Base-by-base conservation (phyloP, 1,140 invertebrate genomes). In the Hylaeus volcanicus region DNA sequence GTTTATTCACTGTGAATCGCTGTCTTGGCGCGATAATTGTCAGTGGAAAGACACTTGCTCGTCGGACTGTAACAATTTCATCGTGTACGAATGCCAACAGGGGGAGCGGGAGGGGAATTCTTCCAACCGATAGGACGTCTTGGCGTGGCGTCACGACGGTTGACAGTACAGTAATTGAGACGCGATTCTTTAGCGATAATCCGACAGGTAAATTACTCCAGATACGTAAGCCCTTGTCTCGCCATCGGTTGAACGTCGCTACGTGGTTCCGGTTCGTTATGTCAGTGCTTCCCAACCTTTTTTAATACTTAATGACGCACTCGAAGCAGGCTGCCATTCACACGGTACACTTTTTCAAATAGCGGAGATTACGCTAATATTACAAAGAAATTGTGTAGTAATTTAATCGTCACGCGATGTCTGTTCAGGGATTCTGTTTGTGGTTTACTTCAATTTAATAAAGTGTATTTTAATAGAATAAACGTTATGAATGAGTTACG, bases 151-250 rank as follows among this genome's bases (percentile, higher is more conserved):
- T 83, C 81, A 76, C 14, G 37, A 9, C 39, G 63, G 60, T 66
- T 86, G 86, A 88, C 88, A 82, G 74, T 79, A 79, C 83, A 53
- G 85, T 89, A 89, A 89, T 89, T 89, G 82, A 90, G 85, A 89
- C 71, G 83, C 83, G 80, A 86, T 88, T 89, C 65, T 78, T 55
- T 75, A 55, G 80, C 83, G 84, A 84, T 90, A 90, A 90, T 89
- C 89, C 80, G 88, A 90, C 88, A 86, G 83, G 79, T 79, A 85
- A 88, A 89, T 90, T 90, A 86, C 77, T 82, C 75, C 60, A 76
- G 74, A 81, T 84, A 81, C 78, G 41, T 56, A 69, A 71, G 15
- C 64, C 53, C 51, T 65, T 74, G 72, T 83, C 73, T 82, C 66
- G 14, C 26, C 8, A 14, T 14, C 1, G 14, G 48, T 15, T 26